These are phyloP conservation scores for Ctenosaura bakeri DNA, from an alignment of 2,797 vertebrate species.

Conservation along the genomic window DNA sequence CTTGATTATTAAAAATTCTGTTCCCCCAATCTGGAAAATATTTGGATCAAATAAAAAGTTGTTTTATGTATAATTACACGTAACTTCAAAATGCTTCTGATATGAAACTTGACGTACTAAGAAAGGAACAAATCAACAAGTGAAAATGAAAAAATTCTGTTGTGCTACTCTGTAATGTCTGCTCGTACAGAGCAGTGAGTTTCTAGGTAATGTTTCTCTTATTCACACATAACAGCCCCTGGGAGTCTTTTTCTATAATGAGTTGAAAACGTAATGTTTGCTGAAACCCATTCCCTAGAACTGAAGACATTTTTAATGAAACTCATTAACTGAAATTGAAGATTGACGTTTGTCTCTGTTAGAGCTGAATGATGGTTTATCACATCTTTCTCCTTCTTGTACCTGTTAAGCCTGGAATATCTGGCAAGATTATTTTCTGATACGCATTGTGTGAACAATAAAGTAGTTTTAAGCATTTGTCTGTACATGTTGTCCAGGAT, in stretches of 20 bases:
- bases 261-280: not conserved
- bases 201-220: not conserved
- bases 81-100: not conserved
- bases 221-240: not conserved
- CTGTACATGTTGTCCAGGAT: not conserved
- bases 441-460: not conserved
- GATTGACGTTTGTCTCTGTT: not conserved
- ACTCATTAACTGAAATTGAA: not conserved
- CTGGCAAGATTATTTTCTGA: not conserved
- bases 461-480: slow-evolving; percentile 11
- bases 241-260: not conserved
- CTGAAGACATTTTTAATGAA: not conserved
- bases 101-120: not conserved
- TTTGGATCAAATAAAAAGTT: not conserved
- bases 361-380: not conserved
- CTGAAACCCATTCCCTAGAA: not conserved
- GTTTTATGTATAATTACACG: not conserved
- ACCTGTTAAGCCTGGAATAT: not conserved
- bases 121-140: not conserved
- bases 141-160: not conserved
- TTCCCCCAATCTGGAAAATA: not conserved
- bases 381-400: not conserved
- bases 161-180: not conserved
- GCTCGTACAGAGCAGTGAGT: not conserved
- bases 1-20: not conserved